Conservation (phyloP, 2,113 vertebrate species). For the Sinocyclocheilus anophthalmus region DNA sequence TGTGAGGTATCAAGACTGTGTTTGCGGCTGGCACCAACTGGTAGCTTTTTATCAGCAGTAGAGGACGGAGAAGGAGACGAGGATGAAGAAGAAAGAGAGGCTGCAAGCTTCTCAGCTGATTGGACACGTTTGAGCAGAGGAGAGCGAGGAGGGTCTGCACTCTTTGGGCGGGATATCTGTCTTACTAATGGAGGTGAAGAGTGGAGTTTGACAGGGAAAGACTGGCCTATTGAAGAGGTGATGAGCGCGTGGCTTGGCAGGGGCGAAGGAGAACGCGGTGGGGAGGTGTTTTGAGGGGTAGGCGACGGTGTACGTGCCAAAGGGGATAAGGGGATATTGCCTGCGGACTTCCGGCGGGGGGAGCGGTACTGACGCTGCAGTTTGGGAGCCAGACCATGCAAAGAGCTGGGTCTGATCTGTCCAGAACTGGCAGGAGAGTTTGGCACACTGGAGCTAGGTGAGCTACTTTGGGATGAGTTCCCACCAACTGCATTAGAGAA, state of each 20-base stretch:
- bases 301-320: slow-evolving; percentile 94
- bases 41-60: slow-evolving; percentile 83
- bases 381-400: slow-evolving; percentile 93
- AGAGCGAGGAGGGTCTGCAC: slow-evolving; percentile 90
- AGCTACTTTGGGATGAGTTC: slow-evolving; percentile 97
- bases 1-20: slow-evolving; percentile 90
- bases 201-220: slow-evolving; percentile 90
- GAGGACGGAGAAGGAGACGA: slow-evolving; percentile 80
- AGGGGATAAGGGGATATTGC: slow-evolving; percentile 94
- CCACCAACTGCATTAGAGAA: slow-evolving; percentile 80
- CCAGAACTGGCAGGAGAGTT: slow-evolving; percentile 94
- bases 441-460: slow-evolving; percentile 93
- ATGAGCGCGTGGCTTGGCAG: slow-evolving; percentile 80
- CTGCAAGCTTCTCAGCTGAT: slow-evolving; percentile 90
- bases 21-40: slow-evolving; percentile 77
- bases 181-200: slow-evolving; percentile 88
- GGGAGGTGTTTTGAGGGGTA: slow-evolving; percentile 88
- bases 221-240: slow-evolving; percentile 75
- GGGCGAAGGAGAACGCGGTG: slow-evolving; percentile 91
- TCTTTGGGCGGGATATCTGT: slow-evolving; percentile 93
- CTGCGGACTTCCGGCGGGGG: slow-evolving; percentile 91
- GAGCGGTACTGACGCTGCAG: slow-evolving; percentile 96
- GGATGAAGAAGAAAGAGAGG: slow-evolving; percentile 83
- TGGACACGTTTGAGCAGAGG: slow-evolving; percentile 96
- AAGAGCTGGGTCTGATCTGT: slow-evolving; percentile 94